Percentiles rank a stretch among this genome's conserved stretches.
phyloP scores from a whole-genome alignment of 2,113 vertebrate species.

The Scartelaos histophorus region DNA sequence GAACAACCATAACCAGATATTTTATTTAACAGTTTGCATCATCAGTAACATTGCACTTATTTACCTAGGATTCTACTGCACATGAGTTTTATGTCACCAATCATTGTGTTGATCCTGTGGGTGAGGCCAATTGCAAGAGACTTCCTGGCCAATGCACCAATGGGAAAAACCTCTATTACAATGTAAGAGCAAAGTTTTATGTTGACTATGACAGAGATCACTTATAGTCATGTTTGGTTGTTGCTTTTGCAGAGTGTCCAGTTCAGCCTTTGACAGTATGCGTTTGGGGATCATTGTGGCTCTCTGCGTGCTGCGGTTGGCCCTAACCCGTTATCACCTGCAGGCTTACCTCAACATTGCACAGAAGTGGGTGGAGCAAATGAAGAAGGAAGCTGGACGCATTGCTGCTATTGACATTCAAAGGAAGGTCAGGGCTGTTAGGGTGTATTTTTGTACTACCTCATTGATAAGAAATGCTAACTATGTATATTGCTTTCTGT shows the following conservation, averaged over 20 bases:
- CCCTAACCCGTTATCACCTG: slow-evolving; percentile 83
- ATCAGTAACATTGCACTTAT: neutral
- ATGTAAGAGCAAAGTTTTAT: slow-evolving; percentile 75
- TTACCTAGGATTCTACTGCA: slow-evolving; percentile 84
- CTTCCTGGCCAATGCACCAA: slow-evolving; percentile 83
- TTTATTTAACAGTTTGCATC: neutral
- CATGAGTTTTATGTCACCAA: slow-evolving; percentile 85
- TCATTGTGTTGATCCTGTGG: slow-evolving; percentile 87
- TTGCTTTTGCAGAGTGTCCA: slow-evolving; percentile 76
- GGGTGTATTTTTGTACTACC: neutral
- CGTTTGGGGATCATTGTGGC: slow-evolving; percentile 87
- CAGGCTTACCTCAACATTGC: slow-evolving; percentile 94
- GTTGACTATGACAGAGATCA: neutral
- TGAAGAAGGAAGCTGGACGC: slow-evolving; percentile 87
- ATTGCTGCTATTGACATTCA: slow-evolving; percentile 90
- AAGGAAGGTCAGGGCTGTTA: slow-evolving; percentile 77
- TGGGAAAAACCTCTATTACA: slow-evolving; percentile 80
- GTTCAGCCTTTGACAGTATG: slow-evolving; percentile 78
- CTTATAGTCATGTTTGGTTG: neutral
- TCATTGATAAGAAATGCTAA: neutral
- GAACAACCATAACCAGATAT: slow-evolving; percentile 2
- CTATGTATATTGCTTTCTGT: neutral
- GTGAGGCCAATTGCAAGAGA: slow-evolving; percentile 89
- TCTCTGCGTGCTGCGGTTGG: slow-evolving; percentile 82
- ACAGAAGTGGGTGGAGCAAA: slow-evolving; percentile 86